Conservation (phyloP, 2,113 vertebrate species). For the Callipepla californica region DNA sequence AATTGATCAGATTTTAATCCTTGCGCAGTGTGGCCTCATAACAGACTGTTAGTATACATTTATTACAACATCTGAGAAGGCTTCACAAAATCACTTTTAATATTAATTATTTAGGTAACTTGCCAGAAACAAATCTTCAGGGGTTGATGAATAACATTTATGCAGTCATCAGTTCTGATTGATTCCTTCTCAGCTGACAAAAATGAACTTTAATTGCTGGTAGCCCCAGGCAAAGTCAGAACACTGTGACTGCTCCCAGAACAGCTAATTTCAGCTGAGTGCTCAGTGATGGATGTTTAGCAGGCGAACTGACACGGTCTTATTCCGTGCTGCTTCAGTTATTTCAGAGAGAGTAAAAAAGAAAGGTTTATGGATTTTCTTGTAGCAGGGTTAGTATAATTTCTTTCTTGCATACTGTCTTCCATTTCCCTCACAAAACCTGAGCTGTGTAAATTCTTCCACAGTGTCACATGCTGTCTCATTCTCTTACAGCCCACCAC, state of each 20-base stretch:
- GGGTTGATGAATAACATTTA: not conserved
- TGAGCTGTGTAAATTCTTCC: not conserved
- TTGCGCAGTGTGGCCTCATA: not conserved
- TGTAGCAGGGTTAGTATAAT: not conserved
- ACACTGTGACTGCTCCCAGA: not conserved
- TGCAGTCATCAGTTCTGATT: not conserved
- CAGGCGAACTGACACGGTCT: not conserved
- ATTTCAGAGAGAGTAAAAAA: not conserved
- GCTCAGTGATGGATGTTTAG: not conserved
- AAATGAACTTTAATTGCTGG: conserved; percentile 7
- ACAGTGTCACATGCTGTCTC: accelerated
- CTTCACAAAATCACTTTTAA: conserved; percentile 36
- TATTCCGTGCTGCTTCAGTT: not conserved
- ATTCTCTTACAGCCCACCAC: not conserved
- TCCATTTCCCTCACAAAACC: not conserved
- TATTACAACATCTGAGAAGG: conserved; percentile 9
- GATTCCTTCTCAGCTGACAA: not conserved
- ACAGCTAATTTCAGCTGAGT: conserved; percentile 7
- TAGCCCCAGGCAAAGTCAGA: not conserved
- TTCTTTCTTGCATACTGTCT: not conserved
- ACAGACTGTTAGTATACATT: conserved; percentile 18
- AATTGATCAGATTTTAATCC: conserved; percentile 33
- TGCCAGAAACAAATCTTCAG: not conserved
- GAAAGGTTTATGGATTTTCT: not conserved
- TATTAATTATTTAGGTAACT: conserved; percentile 34